phyloP scores from a whole-genome alignment of 2,888 invertebrate species.

The Sinelater perroti region DNA sequence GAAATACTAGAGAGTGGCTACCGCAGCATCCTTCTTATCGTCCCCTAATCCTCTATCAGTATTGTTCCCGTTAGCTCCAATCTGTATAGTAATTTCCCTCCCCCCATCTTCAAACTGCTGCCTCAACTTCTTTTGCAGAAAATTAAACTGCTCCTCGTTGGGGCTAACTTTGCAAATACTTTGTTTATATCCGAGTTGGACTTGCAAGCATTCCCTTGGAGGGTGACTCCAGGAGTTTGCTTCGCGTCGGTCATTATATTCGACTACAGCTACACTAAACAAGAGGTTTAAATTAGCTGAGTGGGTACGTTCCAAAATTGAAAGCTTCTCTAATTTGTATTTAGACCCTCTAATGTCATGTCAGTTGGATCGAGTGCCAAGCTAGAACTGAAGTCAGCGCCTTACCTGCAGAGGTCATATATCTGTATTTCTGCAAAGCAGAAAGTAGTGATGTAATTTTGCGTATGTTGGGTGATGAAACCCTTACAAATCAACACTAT shows the following conservation, averaged over 20 bases:
- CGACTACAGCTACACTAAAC: not conserved
- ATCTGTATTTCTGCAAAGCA: not conserved
- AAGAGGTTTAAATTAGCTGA: not conserved
- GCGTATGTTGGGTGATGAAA: not conserved
- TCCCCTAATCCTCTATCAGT: slow-evolving; percentile 74
- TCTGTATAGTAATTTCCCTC: slow-evolving; percentile 90
- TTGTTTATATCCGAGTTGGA: slow-evolving; percentile 46
- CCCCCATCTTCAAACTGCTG: slow-evolving; percentile 86
- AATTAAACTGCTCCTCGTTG: slow-evolving; percentile 86
- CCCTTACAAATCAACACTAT: too few relatives aligned
- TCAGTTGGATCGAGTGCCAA: too few relatives aligned
- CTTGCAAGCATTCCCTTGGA: slow-evolving; percentile 9
- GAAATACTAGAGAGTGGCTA: slow-evolving; percentile 88
- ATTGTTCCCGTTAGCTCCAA: slow-evolving; percentile 89
- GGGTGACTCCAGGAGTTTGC: not conserved
- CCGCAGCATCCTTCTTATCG: slow-evolving; percentile 89
- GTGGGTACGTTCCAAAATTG: slow-evolving; percentile 18
- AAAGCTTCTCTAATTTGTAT: slow-evolving; percentile 17
- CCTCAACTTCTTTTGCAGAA: slow-evolving; percentile 77
- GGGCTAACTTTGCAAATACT: slow-evolving; percentile 81
- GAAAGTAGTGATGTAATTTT: slow-evolving; percentile 5
- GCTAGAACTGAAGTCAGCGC: too few relatives aligned
- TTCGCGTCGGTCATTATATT: slow-evolving; percentile 15
- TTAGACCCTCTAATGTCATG: slow-evolving; percentile 18
- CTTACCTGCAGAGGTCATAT: too few relatives aligned